Evolutionary conservation across 2,113 vertebrate genomes (phyloP), one percentile per base, ranked within the genome.

Genomic region (Chloropsis hardwickii): DNA sequence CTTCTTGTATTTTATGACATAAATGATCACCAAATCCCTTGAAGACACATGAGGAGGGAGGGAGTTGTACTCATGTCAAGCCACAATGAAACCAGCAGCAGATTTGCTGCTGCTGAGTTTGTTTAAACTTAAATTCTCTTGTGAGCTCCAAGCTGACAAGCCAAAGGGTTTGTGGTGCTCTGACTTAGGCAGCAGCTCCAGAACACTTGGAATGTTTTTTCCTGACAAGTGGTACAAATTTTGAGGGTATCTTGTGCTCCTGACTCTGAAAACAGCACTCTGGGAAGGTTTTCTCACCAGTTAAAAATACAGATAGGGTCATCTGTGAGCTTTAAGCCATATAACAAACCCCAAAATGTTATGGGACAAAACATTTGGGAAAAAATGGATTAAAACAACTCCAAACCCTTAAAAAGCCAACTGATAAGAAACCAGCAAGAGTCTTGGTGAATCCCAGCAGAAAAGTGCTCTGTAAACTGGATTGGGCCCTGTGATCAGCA

Each of bases 311-410:
- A 51, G 0, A 0, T 1, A 15, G 18, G 20, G 21, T 65, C 18
- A 22, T 10, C 6, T 0, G 1, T 16, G 45, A n/a, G 10, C 17
- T 76, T n/a, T 37, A 53, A 40, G 5, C 18, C 39, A 7, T 6
- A 22, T 4, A 81, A 44, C 23, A 87, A 81, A 92, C 35, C 27
- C 10, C 9, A 8, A 42, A 51, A 48, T 29, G 12, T 25, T 76
- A 18, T 1, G 4, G 60, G 22, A 28, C 2, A 60, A 89, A 88
- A 65, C 21, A 84, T 56, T 40, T 71, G n/a, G 6, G 3, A 20
- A 48, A 82, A 93, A 83, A 39, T 3, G 15, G 25, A 62, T 80
- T 45, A 35, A 65, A 92, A 53, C 0, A 14, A 39, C 12, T 19
- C 11, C 4, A 9, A 48, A 51, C 10, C 37, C 42, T 73, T 5